Evolutionary conservation across 2,888 invertebrate species (phyloP), one percentile per base, ranked within the genome.

Genomic region (Chloroclystis v-ata): DNA sequence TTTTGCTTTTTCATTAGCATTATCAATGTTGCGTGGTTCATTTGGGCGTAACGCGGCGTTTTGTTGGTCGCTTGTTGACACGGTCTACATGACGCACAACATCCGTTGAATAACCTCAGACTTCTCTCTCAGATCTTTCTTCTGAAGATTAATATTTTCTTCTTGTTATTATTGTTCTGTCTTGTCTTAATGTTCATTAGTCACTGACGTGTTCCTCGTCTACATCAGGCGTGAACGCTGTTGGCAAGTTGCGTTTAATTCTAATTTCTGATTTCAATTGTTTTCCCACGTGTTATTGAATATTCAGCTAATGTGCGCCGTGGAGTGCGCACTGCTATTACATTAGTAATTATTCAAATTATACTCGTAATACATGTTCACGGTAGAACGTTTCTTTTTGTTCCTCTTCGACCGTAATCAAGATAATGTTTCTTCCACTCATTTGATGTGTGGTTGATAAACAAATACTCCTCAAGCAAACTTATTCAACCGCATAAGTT

Each of bases 21-120:
- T 78, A 76, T 70, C 61, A 71, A 63, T 61, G 67, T 79, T 75
- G 78, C 78, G 76, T 78, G 74, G 72, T 59, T 75, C 76, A 75
- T 78, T 82, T 82, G 65, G 72, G 80, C 81, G 80, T 84, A 78
- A 85, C 79, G 76, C 69, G 66, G 68, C 77, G 78, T 81, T 85
- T 82, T 82, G 81, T 81, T 77, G 74, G 71, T 69, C 71, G 44
- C 75, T 78, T 78, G 75, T 70, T 76, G 82, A 82, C 77, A 75
- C 85, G 85, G 85, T 86, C 85, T 85, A 83, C 66, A 85, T 84
- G 78, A 75, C 67, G 52, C 58, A 47, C 61, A 69, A 72, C 69
- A 82, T 82, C 81, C 77, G 75, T 62, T 69, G 71, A 61, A 65
- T 72, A 75, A 81, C 78, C 79, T 75, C 70, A 69, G 68, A 69